phyloP scores from a whole-genome alignment of 1,140 invertebrate genomes.

The Heliconius eleuchia region DNA sequence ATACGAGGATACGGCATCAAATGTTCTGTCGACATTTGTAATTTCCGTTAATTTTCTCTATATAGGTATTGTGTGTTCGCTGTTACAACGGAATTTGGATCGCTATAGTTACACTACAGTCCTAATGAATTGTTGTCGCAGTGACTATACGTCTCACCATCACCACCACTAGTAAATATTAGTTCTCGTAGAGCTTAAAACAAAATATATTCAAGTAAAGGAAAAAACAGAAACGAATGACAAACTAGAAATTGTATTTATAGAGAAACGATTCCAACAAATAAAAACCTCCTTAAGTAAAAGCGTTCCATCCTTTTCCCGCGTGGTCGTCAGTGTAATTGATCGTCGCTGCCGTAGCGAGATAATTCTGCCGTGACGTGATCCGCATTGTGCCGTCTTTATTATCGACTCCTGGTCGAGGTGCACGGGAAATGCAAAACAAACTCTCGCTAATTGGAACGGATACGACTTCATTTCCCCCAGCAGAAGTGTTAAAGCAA shows the following conservation, averaged over 20 bases:
- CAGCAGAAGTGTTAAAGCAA: slow-evolving; percentile 40
- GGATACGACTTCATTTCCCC: slow-evolving; percentile 53
- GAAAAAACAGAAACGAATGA: background rate
- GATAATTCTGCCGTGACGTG: slow-evolving; percentile 74
- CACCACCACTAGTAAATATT: background rate
- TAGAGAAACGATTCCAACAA: slow-evolving; percentile 3
- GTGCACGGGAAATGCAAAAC: slow-evolving; percentile 69
- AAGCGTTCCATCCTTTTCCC: slow-evolving; percentile 52
- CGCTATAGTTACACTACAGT: slow-evolving; percentile 41
- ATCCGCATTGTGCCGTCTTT: slow-evolving; percentile 71
- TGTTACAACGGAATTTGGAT: slow-evolving; percentile 46
- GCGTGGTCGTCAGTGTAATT: slow-evolving; percentile 69
- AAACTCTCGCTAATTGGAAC: slow-evolving; percentile 64
- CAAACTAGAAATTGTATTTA: background rate
- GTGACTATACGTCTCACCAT: background rate
- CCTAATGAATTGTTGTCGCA: slow-evolving; percentile 10
- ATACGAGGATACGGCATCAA: slow-evolving; percentile 45
- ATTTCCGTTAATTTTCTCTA: slow-evolving; percentile 51
- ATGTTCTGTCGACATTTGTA: slow-evolving; percentile 47
- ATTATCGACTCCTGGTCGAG: slow-evolving; percentile 50
- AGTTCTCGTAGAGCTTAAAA: background rate
- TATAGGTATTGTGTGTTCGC: slow-evolving; percentile 25
- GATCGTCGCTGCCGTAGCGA: slow-evolving; percentile 70
- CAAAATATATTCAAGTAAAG: background rate
- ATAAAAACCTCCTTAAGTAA: slow-evolving; percentile 36